These are phyloP conservation scores for Taenioides sp. DNA, from an alignment of 2,797 vertebrate species.

Conservation along the genomic window DNA sequence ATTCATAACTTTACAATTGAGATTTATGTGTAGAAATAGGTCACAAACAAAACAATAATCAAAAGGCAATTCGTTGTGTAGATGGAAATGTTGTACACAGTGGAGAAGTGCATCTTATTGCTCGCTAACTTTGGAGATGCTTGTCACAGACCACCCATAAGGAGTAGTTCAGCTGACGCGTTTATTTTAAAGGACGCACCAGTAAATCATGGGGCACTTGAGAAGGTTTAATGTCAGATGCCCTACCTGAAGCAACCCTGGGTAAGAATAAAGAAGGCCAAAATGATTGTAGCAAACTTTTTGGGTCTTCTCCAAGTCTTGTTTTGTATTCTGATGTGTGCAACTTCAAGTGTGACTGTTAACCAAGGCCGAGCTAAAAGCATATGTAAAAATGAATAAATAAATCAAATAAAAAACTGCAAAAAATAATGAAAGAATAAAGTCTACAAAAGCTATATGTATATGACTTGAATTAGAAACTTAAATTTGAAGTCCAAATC, in stretches of 20 bases:
- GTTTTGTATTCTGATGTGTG: too few relatives aligned
- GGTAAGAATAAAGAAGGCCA: background rate
- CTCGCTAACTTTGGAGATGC: background rate
- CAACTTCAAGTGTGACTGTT: too few relatives aligned
- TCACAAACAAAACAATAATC: slow-evolving; percentile 2
- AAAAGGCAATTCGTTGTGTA: background rate
- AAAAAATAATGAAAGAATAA: too few relatives aligned
- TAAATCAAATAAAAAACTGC: too few relatives aligned
- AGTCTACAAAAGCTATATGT: too few relatives aligned
- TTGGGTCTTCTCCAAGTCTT: too few relatives aligned
- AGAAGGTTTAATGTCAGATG: background rate
- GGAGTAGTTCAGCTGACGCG: background rate
- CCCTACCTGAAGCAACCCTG: background rate
- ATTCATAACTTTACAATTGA: background rate
- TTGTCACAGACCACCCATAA: background rate
- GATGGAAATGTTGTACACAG: background rate
- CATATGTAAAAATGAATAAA: too few relatives aligned
- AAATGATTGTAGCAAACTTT: background rate
- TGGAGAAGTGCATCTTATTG: background rate
- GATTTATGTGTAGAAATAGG: background rate
- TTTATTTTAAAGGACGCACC: background rate
- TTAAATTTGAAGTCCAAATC: too few relatives aligned
- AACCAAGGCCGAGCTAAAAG: too few relatives aligned
- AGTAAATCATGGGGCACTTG: background rate
- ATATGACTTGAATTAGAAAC: too few relatives aligned